Percentiles rank a stretch among this genome's conserved stretches.
phyloP scores from a whole-genome alignment of 2,113 vertebrate genomes.

The Nesospiza acunhae region DNA sequence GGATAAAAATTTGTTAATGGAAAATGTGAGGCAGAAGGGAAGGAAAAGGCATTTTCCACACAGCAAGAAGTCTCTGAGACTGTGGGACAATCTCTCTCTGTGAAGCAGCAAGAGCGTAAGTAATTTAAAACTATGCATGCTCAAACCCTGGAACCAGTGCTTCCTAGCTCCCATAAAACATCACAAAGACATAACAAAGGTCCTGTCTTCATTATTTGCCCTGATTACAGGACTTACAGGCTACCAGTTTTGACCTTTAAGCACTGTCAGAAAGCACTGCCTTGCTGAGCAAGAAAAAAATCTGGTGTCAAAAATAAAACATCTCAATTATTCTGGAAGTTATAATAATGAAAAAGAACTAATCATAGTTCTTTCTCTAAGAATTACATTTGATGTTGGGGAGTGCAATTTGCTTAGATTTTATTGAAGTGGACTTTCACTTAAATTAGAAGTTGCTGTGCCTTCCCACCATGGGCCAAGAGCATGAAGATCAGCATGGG shows the following conservation, averaged over 20 bases:
- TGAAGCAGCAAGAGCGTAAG: background rate
- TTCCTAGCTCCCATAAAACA: background rate
- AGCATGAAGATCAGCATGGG: background rate
- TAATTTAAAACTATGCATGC: background rate
- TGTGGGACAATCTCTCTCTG: constrained; percentile 13
- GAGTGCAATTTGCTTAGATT: background rate
- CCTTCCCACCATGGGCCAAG: background rate
- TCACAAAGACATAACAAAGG: background rate
- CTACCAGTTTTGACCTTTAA: background rate
- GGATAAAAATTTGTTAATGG: background rate
- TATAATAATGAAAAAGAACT: background rate
- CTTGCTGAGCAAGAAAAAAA: background rate
- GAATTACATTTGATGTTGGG: background rate
- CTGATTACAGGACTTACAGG: background rate
- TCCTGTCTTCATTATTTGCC: background rate
- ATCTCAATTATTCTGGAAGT: background rate
- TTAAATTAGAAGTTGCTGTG: background rate
- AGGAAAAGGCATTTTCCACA: constrained; percentile 36
- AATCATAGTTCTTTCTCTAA: background rate
- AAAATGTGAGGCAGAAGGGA: constrained; percentile 49
- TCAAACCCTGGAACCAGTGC: background rate
- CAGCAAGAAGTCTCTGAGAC: constrained; percentile 2
- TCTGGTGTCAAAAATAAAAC: background rate
- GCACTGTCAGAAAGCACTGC: background rate
- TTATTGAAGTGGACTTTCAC: background rate